A percentile compares a stretch with the other conserved stretches of the same genome.
phyloP scores from a whole-genome alignment of 2,113 vertebrate genomes.

The Leptocoma aspasia region DNA sequence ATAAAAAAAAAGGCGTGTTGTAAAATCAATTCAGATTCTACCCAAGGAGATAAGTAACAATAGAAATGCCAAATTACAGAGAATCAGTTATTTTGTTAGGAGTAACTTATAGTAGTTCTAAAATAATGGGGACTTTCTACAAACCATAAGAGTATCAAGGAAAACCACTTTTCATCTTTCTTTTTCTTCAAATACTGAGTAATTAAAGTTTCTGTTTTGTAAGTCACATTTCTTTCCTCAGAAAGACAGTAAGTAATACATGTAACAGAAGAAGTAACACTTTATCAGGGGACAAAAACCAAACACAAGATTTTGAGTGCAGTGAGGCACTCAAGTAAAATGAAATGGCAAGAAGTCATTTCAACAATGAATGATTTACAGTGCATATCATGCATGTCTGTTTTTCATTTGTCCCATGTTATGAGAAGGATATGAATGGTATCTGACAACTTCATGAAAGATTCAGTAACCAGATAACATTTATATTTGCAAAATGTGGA shows the following conservation, averaged over 20 bases:
- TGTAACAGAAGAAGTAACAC: neutral
- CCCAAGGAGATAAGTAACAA: neutral
- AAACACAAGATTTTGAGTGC: neutral
- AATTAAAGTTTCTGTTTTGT: neutral
- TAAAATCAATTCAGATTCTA: neutral
- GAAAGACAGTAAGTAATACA: neutral
- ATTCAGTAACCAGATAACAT: neutral
- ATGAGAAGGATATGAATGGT: neutral
- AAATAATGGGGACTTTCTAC: neutral
- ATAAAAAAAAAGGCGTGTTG: neutral
- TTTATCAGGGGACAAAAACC: rapidly evolving
- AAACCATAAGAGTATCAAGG: neutral
- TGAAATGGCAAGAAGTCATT: neutral
- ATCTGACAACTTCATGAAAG: neutral
- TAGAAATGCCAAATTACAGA: neutral
- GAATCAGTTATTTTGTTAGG: neutral
- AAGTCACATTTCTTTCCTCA: neutral
- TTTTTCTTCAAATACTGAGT: neutral
- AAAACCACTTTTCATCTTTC: neutral
- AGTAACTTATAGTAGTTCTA: neutral
- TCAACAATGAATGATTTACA: neutral
- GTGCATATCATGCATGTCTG: neutral
- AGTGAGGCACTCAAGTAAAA: neutral
- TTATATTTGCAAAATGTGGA: neutral
- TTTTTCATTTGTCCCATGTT: neutral